These are phyloP conservation scores for Xenopus laevis DNA, from an alignment of 2,113 vertebrate species.

Conservation along the genomic window DNA sequence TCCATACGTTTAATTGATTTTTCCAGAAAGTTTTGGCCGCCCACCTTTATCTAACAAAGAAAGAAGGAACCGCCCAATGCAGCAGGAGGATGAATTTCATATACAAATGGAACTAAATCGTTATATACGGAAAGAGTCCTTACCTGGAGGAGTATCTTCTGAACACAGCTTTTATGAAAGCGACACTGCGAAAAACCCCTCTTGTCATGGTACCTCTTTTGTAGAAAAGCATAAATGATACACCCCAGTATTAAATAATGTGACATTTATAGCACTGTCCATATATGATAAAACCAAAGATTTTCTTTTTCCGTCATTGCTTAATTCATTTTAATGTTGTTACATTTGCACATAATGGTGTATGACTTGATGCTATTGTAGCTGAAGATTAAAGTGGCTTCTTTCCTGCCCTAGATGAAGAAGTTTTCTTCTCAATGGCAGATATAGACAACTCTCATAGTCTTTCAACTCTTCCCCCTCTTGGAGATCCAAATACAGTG, in stretches of 20 bases:
- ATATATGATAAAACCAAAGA: too few relatives aligned
- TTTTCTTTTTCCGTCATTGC: too few relatives aligned
- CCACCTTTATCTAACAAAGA: constrained; percentile 74
- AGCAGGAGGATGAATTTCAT: constrained; percentile 95
- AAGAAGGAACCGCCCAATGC: constrained; percentile 89
- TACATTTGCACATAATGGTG: background rate
- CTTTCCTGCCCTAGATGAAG: constrained; percentile 72
- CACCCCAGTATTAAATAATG: too few relatives aligned
- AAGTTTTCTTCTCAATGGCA: constrained; percentile 98
- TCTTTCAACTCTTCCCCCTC: constrained; percentile 89
- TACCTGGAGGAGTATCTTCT: constrained; percentile 65
- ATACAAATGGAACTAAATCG: constrained; percentile 94
- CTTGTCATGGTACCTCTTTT: constrained; percentile 79
- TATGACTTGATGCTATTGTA: background rate
- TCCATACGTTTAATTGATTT: background rate
- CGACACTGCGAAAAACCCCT: constrained; percentile 81
- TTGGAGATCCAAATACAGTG: constrained; percentile 90
- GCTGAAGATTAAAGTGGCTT: background rate
- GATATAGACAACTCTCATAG: constrained; percentile 99
- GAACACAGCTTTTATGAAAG: constrained; percentile 90
- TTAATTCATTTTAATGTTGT: background rate
- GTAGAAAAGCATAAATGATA: background rate
- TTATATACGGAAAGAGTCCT: constrained; percentile 82
- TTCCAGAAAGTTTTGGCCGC: constrained; percentile 76
- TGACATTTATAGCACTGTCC: too few relatives aligned